A percentile compares a stretch with the other conserved stretches of the same genome.
phyloP scores from a whole-genome alignment of 1,140 invertebrate genomes.

The Chionoecetes opilio region DNA sequence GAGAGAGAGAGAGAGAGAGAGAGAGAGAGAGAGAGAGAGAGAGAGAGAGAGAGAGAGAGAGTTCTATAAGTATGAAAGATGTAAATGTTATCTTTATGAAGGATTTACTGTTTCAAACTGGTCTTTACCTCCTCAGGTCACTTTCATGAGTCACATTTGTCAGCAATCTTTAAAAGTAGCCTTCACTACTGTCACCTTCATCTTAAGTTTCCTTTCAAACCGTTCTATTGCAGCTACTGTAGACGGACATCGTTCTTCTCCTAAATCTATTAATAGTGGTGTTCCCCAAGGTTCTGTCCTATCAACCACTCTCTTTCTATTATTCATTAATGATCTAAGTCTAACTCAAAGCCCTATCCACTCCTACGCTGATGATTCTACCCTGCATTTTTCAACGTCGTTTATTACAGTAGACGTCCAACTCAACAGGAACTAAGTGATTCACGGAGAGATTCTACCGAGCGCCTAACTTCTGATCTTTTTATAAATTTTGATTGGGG shows the following conservation, averaged over 20 bases:
- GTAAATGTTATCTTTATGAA: not conserved
- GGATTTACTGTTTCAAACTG: not conserved
- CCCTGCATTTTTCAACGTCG: no score
- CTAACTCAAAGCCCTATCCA: no score
- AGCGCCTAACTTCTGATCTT: no score
- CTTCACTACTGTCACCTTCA: not conserved
- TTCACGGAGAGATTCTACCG: no score
- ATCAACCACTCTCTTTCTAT: not conserved
- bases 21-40: not conserved
- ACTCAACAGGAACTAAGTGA: no score
- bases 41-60: not conserved
- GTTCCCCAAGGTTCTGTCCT: no score
- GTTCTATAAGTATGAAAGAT: not conserved
- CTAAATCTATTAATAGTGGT: no score
- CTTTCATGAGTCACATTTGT: not conserved
- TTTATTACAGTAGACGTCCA: no score
- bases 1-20: slow-evolving; percentile 46
- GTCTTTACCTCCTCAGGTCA: not conserved
- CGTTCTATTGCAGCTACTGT: not conserved
- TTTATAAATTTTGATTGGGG: no score
- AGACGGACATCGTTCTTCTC: no score
- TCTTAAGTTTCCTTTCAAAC: not conserved
- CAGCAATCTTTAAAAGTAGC: not conserved
- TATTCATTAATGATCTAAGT: not conserved
- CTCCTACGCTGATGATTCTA: no score